These are phyloP conservation scores for Grammatotria lemairii DNA, from an alignment of 2,113 vertebrate genomes.

Conservation along the genomic window DNA sequence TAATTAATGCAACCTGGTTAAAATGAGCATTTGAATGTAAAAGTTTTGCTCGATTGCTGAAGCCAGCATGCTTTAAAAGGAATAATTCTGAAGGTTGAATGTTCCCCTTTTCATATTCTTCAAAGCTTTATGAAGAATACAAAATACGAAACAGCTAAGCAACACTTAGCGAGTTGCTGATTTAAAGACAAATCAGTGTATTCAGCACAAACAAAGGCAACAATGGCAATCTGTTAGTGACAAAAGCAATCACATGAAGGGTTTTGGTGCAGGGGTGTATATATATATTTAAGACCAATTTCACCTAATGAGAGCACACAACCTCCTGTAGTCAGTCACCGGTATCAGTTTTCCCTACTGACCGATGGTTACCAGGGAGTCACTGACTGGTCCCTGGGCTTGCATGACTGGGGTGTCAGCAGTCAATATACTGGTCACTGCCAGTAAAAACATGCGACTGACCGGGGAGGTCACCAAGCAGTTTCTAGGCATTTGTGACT, in stretches of 20 bases:
- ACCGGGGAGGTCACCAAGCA: neutral
- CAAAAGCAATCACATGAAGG: neutral
- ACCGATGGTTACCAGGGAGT: neutral
- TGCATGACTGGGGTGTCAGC: neutral
- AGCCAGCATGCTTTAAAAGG: neutral
- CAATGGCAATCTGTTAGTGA: neutral
- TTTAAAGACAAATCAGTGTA: neutral
- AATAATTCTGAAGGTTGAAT: neutral
- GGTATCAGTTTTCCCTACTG: neutral
- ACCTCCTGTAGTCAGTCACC: neutral
- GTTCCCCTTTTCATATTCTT: neutral
- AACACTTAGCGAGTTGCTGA: rapidly evolving
- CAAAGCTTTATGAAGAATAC: neutral
- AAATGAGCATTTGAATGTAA: neutral
- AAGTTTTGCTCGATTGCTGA: neutral
- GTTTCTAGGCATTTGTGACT: neutral
- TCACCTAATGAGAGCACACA: neutral
- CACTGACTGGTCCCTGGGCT: neutral
- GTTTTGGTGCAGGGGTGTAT: neutral
- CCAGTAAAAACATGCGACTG: neutral
- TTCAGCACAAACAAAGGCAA: neutral
- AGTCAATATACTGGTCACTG: neutral
- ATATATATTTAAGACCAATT: neutral
- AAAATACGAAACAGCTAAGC: rapidly evolving
- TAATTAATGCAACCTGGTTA: neutral